Evolutionary conservation across 2,797 vertebrate species (phyloP).

Genomic region (Dermochelys coriacea): DNA sequence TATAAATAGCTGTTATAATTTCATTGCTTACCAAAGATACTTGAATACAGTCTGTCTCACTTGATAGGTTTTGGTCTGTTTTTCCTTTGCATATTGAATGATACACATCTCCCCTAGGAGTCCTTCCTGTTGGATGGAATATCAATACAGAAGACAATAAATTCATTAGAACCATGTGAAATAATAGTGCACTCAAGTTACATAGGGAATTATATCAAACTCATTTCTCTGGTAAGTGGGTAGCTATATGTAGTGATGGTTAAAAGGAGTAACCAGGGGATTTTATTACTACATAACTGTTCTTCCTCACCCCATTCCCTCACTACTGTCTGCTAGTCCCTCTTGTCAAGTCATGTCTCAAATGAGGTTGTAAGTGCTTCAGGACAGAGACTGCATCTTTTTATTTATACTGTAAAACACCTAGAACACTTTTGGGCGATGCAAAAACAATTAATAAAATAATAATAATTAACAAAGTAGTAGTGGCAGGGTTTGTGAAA

Average conservation of each 20-base stretch:
- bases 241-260: not conserved
- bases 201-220: not conserved
- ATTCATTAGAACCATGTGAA: not conserved
- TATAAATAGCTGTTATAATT: not conserved
- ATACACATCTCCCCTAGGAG: not conserved
- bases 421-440: not conserved
- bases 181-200: not conserved
- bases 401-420: not conserved
- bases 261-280: not conserved
- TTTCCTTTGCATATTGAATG: conserved; percentile 19
- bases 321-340: not conserved
- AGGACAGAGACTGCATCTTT: not conserved
- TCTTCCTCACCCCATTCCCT: not conserved
- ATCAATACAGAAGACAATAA: not conserved
- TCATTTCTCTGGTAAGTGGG: not conserved
- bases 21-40: not conserved
- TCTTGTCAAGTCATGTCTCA: not conserved
- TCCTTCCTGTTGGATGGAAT: not conserved
- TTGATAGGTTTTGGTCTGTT: not conserved
- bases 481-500: not conserved
- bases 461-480: not conserved
- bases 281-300: not conserved
- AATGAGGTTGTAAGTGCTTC: not conserved
- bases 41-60: not conserved
- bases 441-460: not conserved